Conservation (phyloP, 2,113 vertebrate genomes). For the Mus spicilegus region DNA sequence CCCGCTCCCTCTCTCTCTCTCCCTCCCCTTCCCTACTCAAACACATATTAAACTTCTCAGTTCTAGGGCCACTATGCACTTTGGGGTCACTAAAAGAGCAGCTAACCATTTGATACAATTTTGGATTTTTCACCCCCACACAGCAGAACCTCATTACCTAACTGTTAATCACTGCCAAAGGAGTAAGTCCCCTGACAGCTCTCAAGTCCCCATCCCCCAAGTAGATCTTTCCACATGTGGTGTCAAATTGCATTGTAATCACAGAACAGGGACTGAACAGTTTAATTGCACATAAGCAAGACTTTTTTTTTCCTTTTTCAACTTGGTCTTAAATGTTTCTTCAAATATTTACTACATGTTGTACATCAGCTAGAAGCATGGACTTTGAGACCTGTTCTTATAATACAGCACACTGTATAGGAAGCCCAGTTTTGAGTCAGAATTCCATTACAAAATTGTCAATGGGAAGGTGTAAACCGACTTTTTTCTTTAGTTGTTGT, state of each 20-base stretch:
- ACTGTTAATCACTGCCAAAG: conserved; percentile 84
- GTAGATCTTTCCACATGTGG: conserved; percentile 75
- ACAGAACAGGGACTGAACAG: conserved; percentile 48
- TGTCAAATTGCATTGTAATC: conserved; percentile 81
- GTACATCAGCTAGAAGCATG: conserved; percentile 2
- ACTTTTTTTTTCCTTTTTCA: neutral
- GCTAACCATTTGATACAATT: conserved; percentile 81
- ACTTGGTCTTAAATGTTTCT: conserved; percentile 54
- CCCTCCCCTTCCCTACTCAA: neutral
- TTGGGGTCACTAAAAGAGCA: conserved; percentile 83
- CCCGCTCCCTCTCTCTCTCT: neutral
- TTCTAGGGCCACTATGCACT: conserved; percentile 28
- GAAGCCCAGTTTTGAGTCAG: neutral
- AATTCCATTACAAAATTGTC: neutral
- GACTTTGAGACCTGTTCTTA: conserved; percentile 14
- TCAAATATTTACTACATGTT: neutral
- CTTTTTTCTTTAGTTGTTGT: neutral
- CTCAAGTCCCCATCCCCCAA: conserved; percentile 56
- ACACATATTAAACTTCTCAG: neutral
- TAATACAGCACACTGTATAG: neutral
- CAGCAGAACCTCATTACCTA: conserved; percentile 80
- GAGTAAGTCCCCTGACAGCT: conserved; percentile 72
- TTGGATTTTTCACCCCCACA: conserved; percentile 81
- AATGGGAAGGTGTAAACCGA: neutral
- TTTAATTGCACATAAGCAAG: conserved; percentile 56